Evolutionary conservation across 2,888 invertebrate species (phyloP), one percentile per base, ranked within the genome.

Genomic region (Lycophotia porphyrea): DNA sequence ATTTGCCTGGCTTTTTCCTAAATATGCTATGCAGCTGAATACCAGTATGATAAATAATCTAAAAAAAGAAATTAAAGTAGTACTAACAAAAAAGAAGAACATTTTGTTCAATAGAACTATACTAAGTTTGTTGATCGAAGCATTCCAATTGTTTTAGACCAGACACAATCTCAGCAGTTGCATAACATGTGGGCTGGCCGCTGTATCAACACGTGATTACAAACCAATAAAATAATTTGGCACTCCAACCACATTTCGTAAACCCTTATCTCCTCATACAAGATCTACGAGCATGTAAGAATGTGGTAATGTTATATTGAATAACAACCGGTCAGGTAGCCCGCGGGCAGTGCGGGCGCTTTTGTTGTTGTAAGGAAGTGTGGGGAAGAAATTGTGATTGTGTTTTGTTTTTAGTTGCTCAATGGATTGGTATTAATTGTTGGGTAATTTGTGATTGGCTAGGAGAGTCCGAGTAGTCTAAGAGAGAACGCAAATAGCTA

Each of bases 291-390:
- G 80, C 68, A 83, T 76, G 81, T 80, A 82, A 84, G 82, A 77
- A 80, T 80, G 76, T 85, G 44, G 79, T 74, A 74, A 78, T 67
- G 31, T 31, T 39, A 68, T 77, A 67, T 76, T 82, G 67, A 60
- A 68, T 78, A 84, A 82, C 21, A 77, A 84, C 85, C 73, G 87
- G 87, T 79, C 79, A 75, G 52, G 31, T 55, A 36, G 78, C 78
- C 72, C 27, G 66, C 76, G 58, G 84, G 78, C 71, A 66, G 24
- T 63, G 24, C 24, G 61, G 74, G 47, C 63, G 80, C 79, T 84
- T 80, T 87, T 86, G 81, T 84, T 84, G 74, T 79, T 77, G 84
- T 74, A 66, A 78, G 84, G 75, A 87, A 87, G 80, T 82, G 80
- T 71, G 73, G 74, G 74, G 82, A 86, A 87, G 87, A 84, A 80